These are phyloP conservation scores for Pholis gunnellus DNA, from an alignment of 2,113 vertebrate genomes.

Conservation along the genomic window DNA sequence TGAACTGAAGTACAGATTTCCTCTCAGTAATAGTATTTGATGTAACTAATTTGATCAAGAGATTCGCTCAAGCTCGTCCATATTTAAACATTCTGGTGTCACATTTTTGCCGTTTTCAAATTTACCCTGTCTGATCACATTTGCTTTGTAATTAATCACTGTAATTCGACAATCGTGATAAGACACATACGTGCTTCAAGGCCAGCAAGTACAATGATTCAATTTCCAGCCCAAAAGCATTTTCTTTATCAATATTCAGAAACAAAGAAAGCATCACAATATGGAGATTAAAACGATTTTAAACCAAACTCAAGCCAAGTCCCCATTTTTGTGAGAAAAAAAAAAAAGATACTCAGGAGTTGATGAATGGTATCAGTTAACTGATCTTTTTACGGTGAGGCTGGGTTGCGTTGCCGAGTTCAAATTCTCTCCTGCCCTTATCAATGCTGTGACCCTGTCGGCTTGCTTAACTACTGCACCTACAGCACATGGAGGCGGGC, in stretches of 20 bases:
- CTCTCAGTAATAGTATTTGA: constrained; percentile 64
- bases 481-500: constrained; percentile 35
- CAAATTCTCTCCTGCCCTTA: constrained; percentile 54
- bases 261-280: not conserved
- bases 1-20: constrained; percentile 28
- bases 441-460: constrained; percentile 53
- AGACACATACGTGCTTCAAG: constrained; percentile 48
- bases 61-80: constrained; percentile 47
- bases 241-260: constrained; percentile 3
- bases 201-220: constrained; percentile 51
- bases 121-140: constrained; percentile 70
- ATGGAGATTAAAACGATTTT: constrained; percentile 11
- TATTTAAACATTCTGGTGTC: constrained; percentile 55
- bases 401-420: constrained; percentile 31
- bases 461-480: constrained; percentile 64
- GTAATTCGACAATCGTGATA: constrained; percentile 58
- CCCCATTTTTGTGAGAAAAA: not conserved
- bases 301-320: constrained; percentile 6
- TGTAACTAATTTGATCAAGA: constrained; percentile 65
- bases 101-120: constrained; percentile 60
- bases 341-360: constrained; percentile 10
- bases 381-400: constrained; percentile 33
- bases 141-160: constrained; percentile 78
- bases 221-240: constrained; percentile 36
- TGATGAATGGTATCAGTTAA: constrained; percentile 45